Conservation (phyloP, 2,797 vertebrate species). For the Sarcoramphus papa region DNA sequence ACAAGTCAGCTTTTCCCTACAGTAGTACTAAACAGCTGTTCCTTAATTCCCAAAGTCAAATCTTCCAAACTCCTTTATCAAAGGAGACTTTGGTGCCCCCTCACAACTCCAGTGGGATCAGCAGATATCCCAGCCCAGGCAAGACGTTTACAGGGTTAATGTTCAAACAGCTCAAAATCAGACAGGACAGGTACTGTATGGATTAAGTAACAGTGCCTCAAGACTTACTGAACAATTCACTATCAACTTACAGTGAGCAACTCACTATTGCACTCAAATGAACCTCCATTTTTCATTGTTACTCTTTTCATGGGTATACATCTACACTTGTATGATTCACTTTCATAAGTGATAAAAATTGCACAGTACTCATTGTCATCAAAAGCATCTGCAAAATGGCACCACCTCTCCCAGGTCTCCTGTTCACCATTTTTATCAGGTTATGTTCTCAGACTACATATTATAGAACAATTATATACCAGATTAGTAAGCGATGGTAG, state of each 20-base stretch:
- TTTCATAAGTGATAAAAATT: not conserved
- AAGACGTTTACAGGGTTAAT: not conserved
- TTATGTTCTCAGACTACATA: not conserved
- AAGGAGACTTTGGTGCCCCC: not conserved
- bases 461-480: not conserved
- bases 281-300: not conserved
- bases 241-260: not conserved
- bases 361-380: not conserved
- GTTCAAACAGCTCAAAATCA: not conserved
- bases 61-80: not conserved
- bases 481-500: not conserved
- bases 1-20: not conserved
- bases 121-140: not conserved
- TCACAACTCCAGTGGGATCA: not conserved
- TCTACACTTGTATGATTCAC: not conserved
- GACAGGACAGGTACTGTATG: not conserved
- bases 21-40: not conserved
- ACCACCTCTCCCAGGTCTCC: not conserved
- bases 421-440: not conserved
- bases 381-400: not conserved
- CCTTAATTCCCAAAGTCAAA: not conserved
- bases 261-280: not conserved
- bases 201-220: not conserved
- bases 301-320: not conserved
- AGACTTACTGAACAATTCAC: not conserved